Evolutionary conservation across 2,888 invertebrate species (phyloP).

Genomic region (Thera obeliscata): DNA sequence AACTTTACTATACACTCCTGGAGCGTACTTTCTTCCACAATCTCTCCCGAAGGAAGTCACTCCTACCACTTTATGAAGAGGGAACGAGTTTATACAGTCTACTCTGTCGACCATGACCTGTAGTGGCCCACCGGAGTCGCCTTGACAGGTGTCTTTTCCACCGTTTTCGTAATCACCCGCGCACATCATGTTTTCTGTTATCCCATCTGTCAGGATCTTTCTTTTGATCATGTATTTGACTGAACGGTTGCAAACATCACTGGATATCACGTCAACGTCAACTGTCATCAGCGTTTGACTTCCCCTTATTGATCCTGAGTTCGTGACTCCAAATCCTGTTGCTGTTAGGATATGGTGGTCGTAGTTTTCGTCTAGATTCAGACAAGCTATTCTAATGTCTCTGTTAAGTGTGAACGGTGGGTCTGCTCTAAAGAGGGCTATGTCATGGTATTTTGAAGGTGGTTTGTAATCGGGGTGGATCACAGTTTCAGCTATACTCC

Average conservation of each 20-base stretch:
- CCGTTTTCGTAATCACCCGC: constrained; percentile 78
- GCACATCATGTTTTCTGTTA: constrained; percentile 69
- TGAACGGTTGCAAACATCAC: constrained; percentile 64
- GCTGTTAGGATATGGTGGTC: constrained; percentile 75
- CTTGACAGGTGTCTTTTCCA: constrained; percentile 78
- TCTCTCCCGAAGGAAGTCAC: constrained; percentile 83
- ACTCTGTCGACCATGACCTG: constrained; percentile 69
- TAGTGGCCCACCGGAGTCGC: constrained; percentile 79
- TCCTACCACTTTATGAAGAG: constrained; percentile 75
- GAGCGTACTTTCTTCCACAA: constrained; percentile 79
- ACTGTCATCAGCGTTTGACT: constrained; percentile 80
- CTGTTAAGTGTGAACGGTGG: constrained; percentile 75
- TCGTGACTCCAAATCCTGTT: constrained; percentile 86
- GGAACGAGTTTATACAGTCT: constrained; percentile 69
- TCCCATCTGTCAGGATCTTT: constrained; percentile 64
- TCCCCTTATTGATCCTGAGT: constrained; percentile 66
- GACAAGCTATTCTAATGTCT: constrained; percentile 86
- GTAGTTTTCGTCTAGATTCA: constrained; percentile 65
- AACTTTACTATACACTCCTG: constrained; percentile 81
- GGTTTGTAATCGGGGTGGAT: constrained; percentile 84
- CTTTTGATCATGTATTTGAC: constrained; percentile 70
- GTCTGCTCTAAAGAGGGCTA: constrained; percentile 85
- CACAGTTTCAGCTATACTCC: constrained; percentile 69
- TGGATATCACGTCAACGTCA: constrained; percentile 69
- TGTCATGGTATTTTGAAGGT: constrained; percentile 86